Conservation (phyloP, 1,140 invertebrate species). For the Penaeus japonicus region DNA sequence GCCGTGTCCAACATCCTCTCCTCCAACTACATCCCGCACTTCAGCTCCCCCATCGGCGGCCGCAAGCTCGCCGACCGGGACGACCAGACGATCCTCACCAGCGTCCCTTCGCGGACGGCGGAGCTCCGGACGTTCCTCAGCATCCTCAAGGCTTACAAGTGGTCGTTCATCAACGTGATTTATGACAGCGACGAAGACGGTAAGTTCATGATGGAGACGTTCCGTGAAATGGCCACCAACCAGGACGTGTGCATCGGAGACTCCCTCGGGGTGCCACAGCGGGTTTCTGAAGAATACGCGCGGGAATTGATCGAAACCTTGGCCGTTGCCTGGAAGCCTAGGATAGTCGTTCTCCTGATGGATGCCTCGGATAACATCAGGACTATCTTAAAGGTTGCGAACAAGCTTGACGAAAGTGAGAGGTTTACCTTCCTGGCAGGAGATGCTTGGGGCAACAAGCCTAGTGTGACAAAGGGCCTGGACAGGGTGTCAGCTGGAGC, state of each 20-base stretch:
- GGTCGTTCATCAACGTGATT: conserved; percentile 54
- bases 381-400: conserved; percentile 52
- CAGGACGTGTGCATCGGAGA: conserved; percentile 56
- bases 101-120: conserved; percentile 53
- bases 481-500: conserved; percentile 52
- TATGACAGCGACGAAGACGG: conserved; percentile 56
- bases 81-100: conserved; percentile 50
- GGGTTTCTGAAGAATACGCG: conserved; percentile 56
- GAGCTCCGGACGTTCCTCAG: conserved; percentile 49
- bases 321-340: conserved; percentile 50
- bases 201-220: conserved; percentile 51
- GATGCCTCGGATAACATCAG: conserved; percentile 57
- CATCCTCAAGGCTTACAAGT: conserved; percentile 40
- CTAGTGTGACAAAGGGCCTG: conserved; percentile 30
- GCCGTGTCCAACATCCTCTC: conserved; percentile 62
- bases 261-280: conserved; percentile 47
- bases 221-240: conserved; percentile 30
- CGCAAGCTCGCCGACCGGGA: conserved; percentile 40
- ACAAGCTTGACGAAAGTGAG: conserved; percentile 31
- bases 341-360: conserved; percentile 54
- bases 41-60: conserved; percentile 63
- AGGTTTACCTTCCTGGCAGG: conserved; percentile 55
- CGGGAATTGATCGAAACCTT: conserved; percentile 54
- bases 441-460: conserved; percentile 54
- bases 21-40: conserved; percentile 64